These are phyloP conservation scores for Eptatretus atami DNA, from an alignment of 2,797 vertebrate species.

Conservation along the genomic window DNA sequence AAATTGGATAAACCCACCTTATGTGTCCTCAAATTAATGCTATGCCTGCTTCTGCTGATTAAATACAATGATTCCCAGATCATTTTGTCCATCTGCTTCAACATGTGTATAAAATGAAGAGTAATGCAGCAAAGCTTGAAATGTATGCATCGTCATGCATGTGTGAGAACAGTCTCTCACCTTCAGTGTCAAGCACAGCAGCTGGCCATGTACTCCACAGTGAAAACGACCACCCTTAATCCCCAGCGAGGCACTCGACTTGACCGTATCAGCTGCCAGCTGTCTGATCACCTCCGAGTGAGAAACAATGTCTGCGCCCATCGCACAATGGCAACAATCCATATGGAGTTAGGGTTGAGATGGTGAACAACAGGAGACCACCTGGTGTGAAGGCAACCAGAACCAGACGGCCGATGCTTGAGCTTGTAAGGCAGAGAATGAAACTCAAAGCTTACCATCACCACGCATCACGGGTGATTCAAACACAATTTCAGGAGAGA, in stretches of 20 bases:
- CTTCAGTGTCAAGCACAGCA: neutral
- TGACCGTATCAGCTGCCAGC: conserved; percentile 3
- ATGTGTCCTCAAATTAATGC: too few relatives aligned
- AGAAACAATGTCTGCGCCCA: neutral
- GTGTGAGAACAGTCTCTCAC: neutral
- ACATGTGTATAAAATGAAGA: too few relatives aligned
- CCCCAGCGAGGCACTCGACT: neutral
- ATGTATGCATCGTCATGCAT: too few relatives aligned
- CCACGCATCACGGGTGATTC: neutral
- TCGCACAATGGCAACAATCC: neutral
- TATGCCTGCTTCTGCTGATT: too few relatives aligned
- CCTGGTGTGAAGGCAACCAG: too few relatives aligned
- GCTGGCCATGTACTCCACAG: neutral
- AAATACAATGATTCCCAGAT: too few relatives aligned
- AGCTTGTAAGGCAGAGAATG: neutral
- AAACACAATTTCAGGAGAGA: neutral
- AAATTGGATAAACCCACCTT: too few relatives aligned
- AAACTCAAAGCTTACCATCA: neutral
- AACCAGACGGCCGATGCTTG: too few relatives aligned
- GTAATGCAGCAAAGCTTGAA: too few relatives aligned
- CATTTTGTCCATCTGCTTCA: too few relatives aligned
- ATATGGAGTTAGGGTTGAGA: too few relatives aligned
- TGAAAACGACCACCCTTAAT: neutral
- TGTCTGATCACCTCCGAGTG: conserved; percentile 2
- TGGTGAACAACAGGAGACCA: too few relatives aligned